Base-by-base conservation (phyloP, 37 sponge, comb jelly and placozoan genomes). In the Lycopodina hypogea region DNA sequence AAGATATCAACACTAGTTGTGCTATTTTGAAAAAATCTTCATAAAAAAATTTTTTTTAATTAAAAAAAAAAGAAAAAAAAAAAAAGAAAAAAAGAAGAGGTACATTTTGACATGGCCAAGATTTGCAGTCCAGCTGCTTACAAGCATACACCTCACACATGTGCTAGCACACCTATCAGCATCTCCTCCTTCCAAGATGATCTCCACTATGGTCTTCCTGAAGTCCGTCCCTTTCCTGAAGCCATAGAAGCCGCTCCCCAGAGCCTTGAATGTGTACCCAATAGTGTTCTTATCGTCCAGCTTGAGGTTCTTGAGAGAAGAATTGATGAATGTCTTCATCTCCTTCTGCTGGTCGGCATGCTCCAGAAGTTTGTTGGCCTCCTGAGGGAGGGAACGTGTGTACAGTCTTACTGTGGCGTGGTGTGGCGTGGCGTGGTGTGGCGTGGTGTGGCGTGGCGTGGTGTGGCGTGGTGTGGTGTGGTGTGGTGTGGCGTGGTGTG, bases 101-200 rank as follows among this genome's bases (percentile, higher is more conserved):
- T n/a, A n/a, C n/a, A n/a, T n/a, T n/a, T n/a, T n/a, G n/a, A n/a
- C n/a, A n/a, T n/a, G n/a, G n/a, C n/a, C n/a, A n/a, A n/a, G n/a
- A n/a, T n/a, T n/a, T n/a, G n/a, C n/a, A n/a, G n/a, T n/a, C n/a
- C n/a, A n/a, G n/a, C n/a, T n/a, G n/a, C n/a, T n/a, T n/a, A n/a
- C n/a, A n/a, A n/a, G n/a, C n/a, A n/a, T n/a, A n/a, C n/a, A n/a
- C n/a, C n/a, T n/a, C n/a, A n/a, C n/a, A n/a, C n/a, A n/a, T n/a
- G n/a, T n/a, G n/a, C n/a, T n/a, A n/a, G n/a, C n/a, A n/a, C 14
- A 91, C 92, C 80, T 96, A 87, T 96, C 96, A 51, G 96, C 96
- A 79, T 96, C 96, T 40, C 96, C 96, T 26, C 79, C 96, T 71
- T 96, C 83, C 90, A 90, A 90, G 45, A 96, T 84, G 38, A 96